Evolutionary conservation across 2,797 vertebrate genomes (phyloP), one percentile per base, ranked within the genome.

Genomic region (Chaenodraco wilsoni): DNA sequence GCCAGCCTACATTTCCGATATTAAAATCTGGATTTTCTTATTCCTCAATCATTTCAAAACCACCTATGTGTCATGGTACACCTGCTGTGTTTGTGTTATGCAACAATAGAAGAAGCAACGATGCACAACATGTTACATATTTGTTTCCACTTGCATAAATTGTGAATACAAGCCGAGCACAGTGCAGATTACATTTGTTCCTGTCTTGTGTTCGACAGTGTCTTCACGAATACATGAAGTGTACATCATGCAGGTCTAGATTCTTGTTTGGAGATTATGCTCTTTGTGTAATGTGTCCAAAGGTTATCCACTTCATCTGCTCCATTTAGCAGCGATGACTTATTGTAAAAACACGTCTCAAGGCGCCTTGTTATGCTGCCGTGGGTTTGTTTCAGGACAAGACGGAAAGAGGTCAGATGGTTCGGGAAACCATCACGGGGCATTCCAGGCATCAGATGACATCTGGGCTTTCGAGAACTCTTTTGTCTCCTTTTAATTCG

Each of bases 391-490:
- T 69, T 74, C 62, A 68, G 78, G 77, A 76, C 66, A 67, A n/a
- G 9, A 48, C 54, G 73, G 55, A 75, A 64, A 64, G n/a, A 60
- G 76, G 57, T 76, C 72, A 65, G 68, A 81, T 46, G 55, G 31
- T 62, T 84, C 75, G 52, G 70, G 74, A 78, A 77, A 56, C 23
- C 72, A 75, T 87, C 63, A 62, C 50, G 69, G 56, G 45, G 33
- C 71, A 68, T 79, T 76, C 67, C 52, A 58, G 69, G 49, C 70
- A 46, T 78, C 72, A 81, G 70, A 83, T 64, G 69, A 73, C 74
- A 62, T 74, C 70, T 81, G 46, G 59, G 64, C 60, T 76, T 68
- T 27, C 45, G 46, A 84, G 71, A 74, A 65, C 40, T 72, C 65
- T 75, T 14, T 50, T 37, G 45, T 71, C 59, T 67, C 55, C 27